Evolutionary conservation across 2,797 vertebrate genomes (phyloP), one percentile per base, ranked within the genome.

Genomic region (Lophius americanus): DNA sequence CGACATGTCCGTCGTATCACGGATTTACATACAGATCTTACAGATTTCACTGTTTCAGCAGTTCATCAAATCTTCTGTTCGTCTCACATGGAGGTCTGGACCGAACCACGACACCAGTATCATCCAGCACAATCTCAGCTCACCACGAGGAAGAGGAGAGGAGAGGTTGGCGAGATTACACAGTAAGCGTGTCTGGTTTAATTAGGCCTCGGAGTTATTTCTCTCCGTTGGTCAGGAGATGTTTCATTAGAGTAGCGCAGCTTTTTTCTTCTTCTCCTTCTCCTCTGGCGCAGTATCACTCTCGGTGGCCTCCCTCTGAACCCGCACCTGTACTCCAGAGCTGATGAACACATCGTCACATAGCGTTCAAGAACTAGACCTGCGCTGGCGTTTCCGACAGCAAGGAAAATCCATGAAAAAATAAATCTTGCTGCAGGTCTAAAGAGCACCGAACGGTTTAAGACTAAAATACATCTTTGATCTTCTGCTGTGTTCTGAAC

Each of bases 181-280:
- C 60, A 66, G 63, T 62, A 43, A 59, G 33, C 6, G 60, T 70
- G 71, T 84, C 81, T 64, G 37, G 13, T 71, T 82, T 85, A 83
- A 86, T 80, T 70, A 63, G 71, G n/a, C 43, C 60, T 60, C 23
- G 39, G 57, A 51, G 63, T 53, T 37, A 70, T 68, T 69, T 73
- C 52, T 49, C 62, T 63, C 47, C 57, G 23, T 53, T 32, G 57
- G 57, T n/a, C 38, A 9, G 64, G 53, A 35, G 67, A 38, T 65
- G 68, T 78, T 76, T 78, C 64, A 68, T 80, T 81, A 73, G 58
- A 63, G 51, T 55, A 56, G 46, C 64, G 51, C 36, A 9, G 23
- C 23, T 23, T 23, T 71, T 49, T 13, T 60, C 69, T 68, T 49
- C 62, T 75, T 48, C 57, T 64, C 33, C 5, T 35, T 39, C 51